phyloP scores from a whole-genome alignment of 2,888 invertebrate species.

The Agriopis leucophaearia region DNA sequence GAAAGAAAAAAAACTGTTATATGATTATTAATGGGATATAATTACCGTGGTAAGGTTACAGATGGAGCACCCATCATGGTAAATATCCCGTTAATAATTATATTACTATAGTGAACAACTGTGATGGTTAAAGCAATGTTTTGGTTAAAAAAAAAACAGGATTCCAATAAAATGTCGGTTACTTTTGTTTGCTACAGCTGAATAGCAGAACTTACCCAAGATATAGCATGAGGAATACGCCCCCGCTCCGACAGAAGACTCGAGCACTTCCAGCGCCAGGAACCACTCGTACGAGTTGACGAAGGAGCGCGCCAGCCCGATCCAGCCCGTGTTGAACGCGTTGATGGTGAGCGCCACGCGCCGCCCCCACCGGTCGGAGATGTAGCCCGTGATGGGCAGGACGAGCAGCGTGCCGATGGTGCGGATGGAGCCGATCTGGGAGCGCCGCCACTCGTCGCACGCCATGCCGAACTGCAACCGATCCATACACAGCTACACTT shows the following conservation, averaged over 20 bases:
- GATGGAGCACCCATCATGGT: too few species aligned
- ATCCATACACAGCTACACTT: too few species aligned
- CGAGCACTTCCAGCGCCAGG: conserved; percentile 89
- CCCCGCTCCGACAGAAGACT: conserved; percentile 89
- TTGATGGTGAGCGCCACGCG: conserved; percentile 87
- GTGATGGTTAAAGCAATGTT: too few species aligned
- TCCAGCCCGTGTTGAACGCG: conserved; percentile 87
- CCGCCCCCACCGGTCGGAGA: conserved; percentile 92
- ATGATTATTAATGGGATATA: too few species aligned
- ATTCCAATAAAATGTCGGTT: too few species aligned
- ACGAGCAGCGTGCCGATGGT: conserved; percentile 91
- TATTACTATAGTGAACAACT: too few species aligned
- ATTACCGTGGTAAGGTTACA: too few species aligned
- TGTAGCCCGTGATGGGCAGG: conserved; percentile 89
- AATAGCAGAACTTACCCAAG: conserved; percentile 83
- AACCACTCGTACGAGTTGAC: conserved; percentile 90
- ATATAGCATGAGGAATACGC: conserved; percentile 91
- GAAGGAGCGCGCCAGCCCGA: conserved; percentile 90
- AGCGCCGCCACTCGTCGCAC: conserved; percentile 90
- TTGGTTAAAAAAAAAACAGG: too few species aligned
- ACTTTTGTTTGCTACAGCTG: too few species aligned
- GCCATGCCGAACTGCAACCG: conserved; percentile 87
- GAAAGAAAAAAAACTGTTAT: too few species aligned
- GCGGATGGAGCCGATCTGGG: conserved; percentile 91
- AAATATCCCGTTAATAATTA: too few species aligned